Percentiles rank a stretch among this genome's conserved stretches.
These are phyloP conservation scores for Melipona bicolor DNA, from an alignment of 2,888 invertebrate genomes.

Conservation along the genomic window DNA sequence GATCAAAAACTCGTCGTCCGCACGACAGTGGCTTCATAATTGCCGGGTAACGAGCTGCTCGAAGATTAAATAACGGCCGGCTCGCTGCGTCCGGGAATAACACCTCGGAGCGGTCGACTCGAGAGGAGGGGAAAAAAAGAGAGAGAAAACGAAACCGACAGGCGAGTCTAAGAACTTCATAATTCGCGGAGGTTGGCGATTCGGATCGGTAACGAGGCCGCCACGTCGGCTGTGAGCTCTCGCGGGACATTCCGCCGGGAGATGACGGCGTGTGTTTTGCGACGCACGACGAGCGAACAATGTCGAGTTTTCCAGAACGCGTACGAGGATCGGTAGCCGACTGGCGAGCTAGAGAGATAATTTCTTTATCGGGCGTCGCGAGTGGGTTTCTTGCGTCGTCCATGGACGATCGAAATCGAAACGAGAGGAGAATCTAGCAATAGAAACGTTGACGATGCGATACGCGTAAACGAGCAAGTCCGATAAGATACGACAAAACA, in stretches of 20 bases:
- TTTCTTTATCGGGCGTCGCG: conserved; percentile 17
- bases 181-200: conserved; percentile 39
- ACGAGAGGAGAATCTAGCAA: not conserved
- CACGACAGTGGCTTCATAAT: conserved; percentile 36
- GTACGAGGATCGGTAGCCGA: not conserved
- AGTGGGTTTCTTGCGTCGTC: not conserved
- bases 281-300: conserved; percentile 37
- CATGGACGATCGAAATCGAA: not conserved
- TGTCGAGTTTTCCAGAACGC: conserved; percentile 40
- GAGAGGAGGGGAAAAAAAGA: too few relatives aligned
- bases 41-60: conserved; percentile 50
- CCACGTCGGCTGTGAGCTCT: not conserved
- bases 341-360: conserved; percentile 23
- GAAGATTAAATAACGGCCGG: conserved; percentile 51
- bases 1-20: conserved; percentile 47
- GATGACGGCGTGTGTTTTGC: conserved; percentile 52
- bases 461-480: too few relatives aligned
- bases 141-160: conserved; percentile 15
- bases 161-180: conserved; percentile 45
- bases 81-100: conserved; percentile 35
- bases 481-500: too few relatives aligned
- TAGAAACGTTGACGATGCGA: too few relatives aligned
- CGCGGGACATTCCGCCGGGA: conserved; percentile 46
- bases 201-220: conserved; percentile 48
- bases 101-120: conserved; percentile 42